Conservation (phyloP, 2,113 vertebrate genomes). For the Theristicus caerulescens region DNA sequence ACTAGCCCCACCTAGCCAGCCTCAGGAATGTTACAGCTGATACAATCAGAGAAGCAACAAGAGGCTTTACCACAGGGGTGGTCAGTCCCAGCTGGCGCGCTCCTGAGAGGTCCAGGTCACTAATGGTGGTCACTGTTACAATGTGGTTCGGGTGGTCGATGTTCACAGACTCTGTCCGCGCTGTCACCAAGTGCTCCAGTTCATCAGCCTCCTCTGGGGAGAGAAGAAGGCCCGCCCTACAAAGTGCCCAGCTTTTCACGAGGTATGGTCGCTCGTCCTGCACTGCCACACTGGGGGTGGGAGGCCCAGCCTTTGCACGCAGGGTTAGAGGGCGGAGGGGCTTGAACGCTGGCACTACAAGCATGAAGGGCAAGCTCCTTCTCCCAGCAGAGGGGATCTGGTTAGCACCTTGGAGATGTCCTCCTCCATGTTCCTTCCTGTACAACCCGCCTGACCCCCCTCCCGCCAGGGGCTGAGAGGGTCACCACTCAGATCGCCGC, state of each 20-base stretch:
- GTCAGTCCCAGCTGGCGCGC: constrained; percentile 73
- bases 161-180: constrained; percentile 81
- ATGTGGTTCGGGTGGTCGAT: constrained; percentile 94
- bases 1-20: neutral
- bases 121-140: constrained; percentile 94
- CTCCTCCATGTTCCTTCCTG: neutral
- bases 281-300: fast-evolving
- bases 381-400: fast-evolving
- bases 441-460: fast-evolving
- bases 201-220: constrained; percentile 84
- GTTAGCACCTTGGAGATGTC: neutral
- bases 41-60: neutral
- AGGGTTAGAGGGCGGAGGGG: neutral
- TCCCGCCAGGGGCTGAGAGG: neutral
- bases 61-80: constrained; percentile 58
- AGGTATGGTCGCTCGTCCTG: neutral
- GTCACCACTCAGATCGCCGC: fast-evolving
- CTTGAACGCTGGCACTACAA: neutral
- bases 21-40: neutral
- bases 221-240: neutral
- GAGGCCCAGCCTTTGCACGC: fast-evolving
- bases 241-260: neutral
- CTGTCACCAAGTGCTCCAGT: constrained; percentile 82
- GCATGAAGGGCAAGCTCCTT: neutral
- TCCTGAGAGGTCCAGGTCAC: constrained; percentile 86